Evolutionary conservation across 2,113 vertebrate species (phyloP), one percentile per base, ranked within the genome.

Genomic region (Oryzias curvinotus): DNA sequence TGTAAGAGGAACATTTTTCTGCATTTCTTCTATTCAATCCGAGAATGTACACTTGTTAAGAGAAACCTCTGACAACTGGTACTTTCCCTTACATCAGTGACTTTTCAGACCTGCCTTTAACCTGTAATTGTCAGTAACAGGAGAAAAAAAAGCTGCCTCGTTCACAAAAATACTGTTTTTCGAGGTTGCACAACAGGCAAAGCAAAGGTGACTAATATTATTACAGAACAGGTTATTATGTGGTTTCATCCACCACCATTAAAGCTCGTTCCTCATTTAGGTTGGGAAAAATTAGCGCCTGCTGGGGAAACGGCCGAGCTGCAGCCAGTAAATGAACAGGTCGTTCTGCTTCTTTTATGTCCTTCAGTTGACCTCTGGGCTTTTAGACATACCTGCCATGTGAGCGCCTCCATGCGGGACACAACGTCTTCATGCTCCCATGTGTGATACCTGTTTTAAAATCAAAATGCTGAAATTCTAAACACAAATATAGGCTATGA

Each of bases 271-370:
- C 10, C 36, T 36, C 10, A 12, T 36, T 36, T 36, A 36, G 36
- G 36, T 36, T 36, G 36, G 10, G 36, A 36, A 36, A 36, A 36
- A 36, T 36, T 36, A 36, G 19, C 18, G 48, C 53, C 30, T 52
- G 50, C 25, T 36, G 64, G 14, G 25, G 45, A 53, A 42, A 12
- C 7, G 21, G 43, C 19, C 53, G 44, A 45, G 58, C 44, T 36
- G 12, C 60, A 59, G 60, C 50, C 49, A 44, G 60, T 5, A 52
- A 52, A 42, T 45, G 49, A 53, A 18, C 64, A 60, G 59, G 61
- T 59, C n/a, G 36, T 36, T 36, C 36, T 36, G 36, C 36, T 36
- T 36, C 36, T 36, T 36, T 36, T 36, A 36, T 36, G 3, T 36
- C 36, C 36, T 36, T 36, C 8, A 36, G 36, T 36, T 36, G 10